Conservation (phyloP, 2,888 invertebrate genomes). For the Folsomia candida region DNA sequence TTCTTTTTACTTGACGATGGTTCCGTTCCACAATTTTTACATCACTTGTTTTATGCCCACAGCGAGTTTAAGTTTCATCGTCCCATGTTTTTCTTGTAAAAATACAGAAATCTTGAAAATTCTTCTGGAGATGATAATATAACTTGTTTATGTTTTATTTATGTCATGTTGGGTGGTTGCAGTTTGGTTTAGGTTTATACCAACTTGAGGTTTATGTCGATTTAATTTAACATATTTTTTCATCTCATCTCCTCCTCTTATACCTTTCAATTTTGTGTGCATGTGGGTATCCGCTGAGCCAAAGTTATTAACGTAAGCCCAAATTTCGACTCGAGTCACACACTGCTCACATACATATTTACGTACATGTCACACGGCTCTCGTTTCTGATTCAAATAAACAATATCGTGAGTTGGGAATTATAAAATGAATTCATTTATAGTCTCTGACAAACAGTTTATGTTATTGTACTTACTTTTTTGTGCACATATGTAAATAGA, state of each 20-base stretch:
- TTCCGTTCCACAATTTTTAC: conserved; percentile 1
- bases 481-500: no score
- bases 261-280: no score
- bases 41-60: not conserved
- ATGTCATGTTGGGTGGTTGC: conserved; percentile 32
- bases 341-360: no score
- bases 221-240: conserved; percentile 20
- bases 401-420: no score
- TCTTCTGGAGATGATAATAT: conserved; percentile 16
- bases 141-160: conserved; percentile 43
- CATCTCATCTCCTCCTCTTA: not conserved
- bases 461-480: no score
- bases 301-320: no score
- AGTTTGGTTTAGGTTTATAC: conserved; percentile 17
- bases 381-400: no score
- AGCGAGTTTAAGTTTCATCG: not conserved
- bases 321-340: no score
- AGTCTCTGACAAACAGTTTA: no score
- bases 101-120: conserved; percentile 2
- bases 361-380: no score
- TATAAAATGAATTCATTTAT: no score
- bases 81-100: not conserved
- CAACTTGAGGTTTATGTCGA: conserved; percentile 9
- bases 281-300: no score
- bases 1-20: not conserved